Conservation (phyloP, 1,140 invertebrate genomes). For the Heliconius hewitsoni region DNA sequence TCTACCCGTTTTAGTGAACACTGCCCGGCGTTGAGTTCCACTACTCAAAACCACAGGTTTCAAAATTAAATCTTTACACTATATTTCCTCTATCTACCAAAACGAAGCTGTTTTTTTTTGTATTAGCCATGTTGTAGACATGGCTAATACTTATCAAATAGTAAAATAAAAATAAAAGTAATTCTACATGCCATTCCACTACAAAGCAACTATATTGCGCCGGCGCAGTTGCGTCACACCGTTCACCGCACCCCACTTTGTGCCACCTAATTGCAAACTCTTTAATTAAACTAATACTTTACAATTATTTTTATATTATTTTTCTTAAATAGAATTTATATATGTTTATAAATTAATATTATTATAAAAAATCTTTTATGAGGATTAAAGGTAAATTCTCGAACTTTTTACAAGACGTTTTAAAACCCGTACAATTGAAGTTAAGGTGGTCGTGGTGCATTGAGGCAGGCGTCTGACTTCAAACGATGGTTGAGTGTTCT, state of each 20-base stretch:
- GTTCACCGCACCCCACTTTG: conserved; percentile 57
- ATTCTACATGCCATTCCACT: conserved; percentile 38
- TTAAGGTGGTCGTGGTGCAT: background rate
- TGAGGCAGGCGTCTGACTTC: background rate
- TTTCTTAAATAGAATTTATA: too few relatives aligned
- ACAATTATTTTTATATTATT: background rate
- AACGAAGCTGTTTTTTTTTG: too few relatives aligned
- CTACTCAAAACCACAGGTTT: too few relatives aligned
- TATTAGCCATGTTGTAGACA: too few relatives aligned
- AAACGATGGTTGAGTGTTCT: background rate
- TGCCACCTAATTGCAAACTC: conserved; percentile 31
- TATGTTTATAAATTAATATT: background rate
- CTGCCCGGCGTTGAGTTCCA: too few relatives aligned
- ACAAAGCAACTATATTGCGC: conserved; percentile 41
- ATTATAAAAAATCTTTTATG: too few relatives aligned
- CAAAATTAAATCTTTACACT: too few relatives aligned
- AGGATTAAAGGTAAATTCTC: too few relatives aligned
- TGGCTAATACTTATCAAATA: background rate
- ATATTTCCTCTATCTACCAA: too few relatives aligned
- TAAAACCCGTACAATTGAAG: background rate
- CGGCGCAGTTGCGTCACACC: conserved; percentile 61
- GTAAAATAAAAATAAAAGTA: background rate
- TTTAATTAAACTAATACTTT: conserved; percentile 21
- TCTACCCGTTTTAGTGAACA: too few relatives aligned
- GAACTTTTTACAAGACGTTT: too few relatives aligned